Percentiles rank a stretch among this genome's conserved stretches.
These are phyloP conservation scores for Protodeltote pygarga DNA, from an alignment of 2,888 invertebrate genomes.

Conservation along the genomic window DNA sequence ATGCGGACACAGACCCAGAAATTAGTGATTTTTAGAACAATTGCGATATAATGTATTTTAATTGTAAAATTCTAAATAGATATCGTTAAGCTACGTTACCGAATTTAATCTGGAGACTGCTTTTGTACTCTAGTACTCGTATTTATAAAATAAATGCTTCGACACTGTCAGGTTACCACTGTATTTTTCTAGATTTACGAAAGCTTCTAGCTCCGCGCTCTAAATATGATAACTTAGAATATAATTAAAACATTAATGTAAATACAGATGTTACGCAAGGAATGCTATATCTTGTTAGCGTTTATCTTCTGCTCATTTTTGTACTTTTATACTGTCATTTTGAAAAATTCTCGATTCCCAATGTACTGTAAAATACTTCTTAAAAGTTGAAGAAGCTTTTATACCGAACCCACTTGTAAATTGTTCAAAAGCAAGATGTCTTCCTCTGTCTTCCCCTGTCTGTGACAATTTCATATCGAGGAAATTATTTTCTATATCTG, in stretches of 20 bases:
- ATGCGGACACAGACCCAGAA: slow-evolving; percentile 90
- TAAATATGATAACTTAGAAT: slow-evolving; percentile 49
- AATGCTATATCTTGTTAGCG: slow-evolving; percentile 62
- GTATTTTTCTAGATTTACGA: slow-evolving; percentile 82
- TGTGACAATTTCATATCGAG: slow-evolving; percentile 62
- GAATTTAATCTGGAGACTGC: slow-evolving; percentile 88
- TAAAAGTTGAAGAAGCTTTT: slow-evolving; percentile 55
- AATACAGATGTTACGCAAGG: slow-evolving; percentile 69
- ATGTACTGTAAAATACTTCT: slow-evolving; percentile 41
- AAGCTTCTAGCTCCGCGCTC: slow-evolving; percentile 65
- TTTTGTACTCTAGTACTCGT: slow-evolving; percentile 83
- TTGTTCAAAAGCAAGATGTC: slow-evolving; percentile 69
- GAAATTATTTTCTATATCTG: slow-evolving; percentile 57
- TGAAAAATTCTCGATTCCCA: slow-evolving; percentile 51
- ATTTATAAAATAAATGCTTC: slow-evolving; percentile 79
- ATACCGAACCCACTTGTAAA: slow-evolving; percentile 48
- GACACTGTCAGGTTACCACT: slow-evolving; percentile 81
- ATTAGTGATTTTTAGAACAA: slow-evolving; percentile 87
- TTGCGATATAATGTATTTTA: slow-evolving; percentile 56
- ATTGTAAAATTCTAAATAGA: slow-evolving; percentile 61
- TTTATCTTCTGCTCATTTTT: slow-evolving; percentile 76
- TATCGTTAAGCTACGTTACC: slow-evolving; percentile 86
- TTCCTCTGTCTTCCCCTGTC: slow-evolving; percentile 80
- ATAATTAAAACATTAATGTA: slow-evolving; percentile 63
- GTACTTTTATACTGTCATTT: slow-evolving; percentile 80